Evolutionary conservation across 2,888 invertebrate genomes (phyloP), one percentile per base, ranked within the genome.

Genomic region (Hanleya hanleyi): DNA sequence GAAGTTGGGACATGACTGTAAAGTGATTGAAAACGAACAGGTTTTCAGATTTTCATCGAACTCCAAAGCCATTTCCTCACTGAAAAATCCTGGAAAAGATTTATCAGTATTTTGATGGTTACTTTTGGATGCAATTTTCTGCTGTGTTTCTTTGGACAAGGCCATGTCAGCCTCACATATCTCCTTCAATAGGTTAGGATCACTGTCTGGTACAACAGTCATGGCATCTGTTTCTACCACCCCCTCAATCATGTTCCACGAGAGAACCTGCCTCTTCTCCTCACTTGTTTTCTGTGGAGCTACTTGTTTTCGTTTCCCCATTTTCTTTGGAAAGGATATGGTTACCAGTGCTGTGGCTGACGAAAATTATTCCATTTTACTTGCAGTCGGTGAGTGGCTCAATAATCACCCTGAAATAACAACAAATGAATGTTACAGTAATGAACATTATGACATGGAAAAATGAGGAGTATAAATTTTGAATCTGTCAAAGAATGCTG

Each of bases 211-310:
- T 33, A 80, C 69, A 12, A 81, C 70, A 5, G 77, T 38, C 18
- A 77, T 65, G 4, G 74, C 70, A 2, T 76, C 75, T 33, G 67
- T 57, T 15, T 57, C 41, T 33, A 1, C 33, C 50, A 12, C 35
- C 61, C 76, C 73, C 29, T 88, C 88, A 12, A 76, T 47, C 87
- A 89, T 86, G 71, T 85, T 87, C 89, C 89, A 89, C 49, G 84
- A 74, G 68, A 86, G 61, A 51, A 79, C 77, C 67, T 80, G 77
- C 35, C 86, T 76, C 69, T 87, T 87, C 29, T 84, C 83, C 36
- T 83, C 84, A 50, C 81, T 76, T 29, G 78, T 81, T 66, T 79
- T 78, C 37, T 77, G 71, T 29, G 89, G 89, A 4, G 69, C 74
- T 29, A 68, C 38, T 49, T 83, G 77, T 69, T 88, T 88, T 57